Evolutionary conservation across 2,113 vertebrate species (phyloP).

Genomic region (Bufo bufo): DNA sequence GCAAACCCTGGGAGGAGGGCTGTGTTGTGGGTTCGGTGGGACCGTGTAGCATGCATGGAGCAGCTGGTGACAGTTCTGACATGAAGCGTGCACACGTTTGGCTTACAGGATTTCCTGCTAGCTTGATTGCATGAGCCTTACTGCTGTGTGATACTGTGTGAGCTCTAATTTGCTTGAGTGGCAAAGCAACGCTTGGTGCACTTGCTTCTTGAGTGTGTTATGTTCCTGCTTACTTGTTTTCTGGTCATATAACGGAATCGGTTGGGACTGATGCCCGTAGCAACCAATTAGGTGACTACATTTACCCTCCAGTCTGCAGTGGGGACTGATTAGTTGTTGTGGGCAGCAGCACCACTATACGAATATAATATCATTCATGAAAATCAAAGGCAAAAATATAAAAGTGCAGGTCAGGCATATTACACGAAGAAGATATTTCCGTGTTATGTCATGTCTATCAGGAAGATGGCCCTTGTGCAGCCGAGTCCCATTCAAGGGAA

Average conservation of each 20-base stretch:
- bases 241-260: neutral
- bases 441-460: no score
- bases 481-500: no score
- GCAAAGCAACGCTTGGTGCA: conserved; percentile 2
- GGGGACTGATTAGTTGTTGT: neutral
- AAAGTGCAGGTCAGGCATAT: no score
- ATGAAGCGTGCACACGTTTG: neutral
- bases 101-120: neutral
- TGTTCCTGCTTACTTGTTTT: neutral
- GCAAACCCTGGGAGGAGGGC: neutral
- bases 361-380: no score
- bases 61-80: conserved; percentile 62
- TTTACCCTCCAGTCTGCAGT: neutral
- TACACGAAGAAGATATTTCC: no score
- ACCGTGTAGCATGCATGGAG: conserved; percentile 71
- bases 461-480: no score
- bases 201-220: neutral
- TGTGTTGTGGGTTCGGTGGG: conserved; percentile 7
- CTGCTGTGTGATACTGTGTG: conserved; percentile 5
- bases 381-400: no score
- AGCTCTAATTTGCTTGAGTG: neutral
- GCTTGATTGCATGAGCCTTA: conserved; percentile 36
- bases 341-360: neutral
- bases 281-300: neutral
- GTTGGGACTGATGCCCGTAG: neutral